Evolutionary conservation across 1,140 invertebrate species (phyloP), one percentile per base, ranked within the genome.

Genomic region (Dryas iulia): DNA sequence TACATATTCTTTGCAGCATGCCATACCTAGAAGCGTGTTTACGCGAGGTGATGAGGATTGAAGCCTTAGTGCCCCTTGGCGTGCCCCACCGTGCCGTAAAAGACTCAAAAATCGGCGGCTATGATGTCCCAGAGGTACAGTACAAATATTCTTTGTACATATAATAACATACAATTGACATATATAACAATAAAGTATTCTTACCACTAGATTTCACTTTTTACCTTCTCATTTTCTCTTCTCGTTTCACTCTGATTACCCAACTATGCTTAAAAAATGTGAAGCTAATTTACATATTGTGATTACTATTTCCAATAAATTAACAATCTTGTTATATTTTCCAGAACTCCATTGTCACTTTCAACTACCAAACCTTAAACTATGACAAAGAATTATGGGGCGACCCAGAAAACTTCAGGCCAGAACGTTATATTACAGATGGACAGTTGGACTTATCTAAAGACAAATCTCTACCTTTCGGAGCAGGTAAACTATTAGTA

Each of bases 391-490:
- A 92, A 0, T 71, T 93, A 0, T 97, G 96, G 94, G 92, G 93
- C 0, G 93, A 97, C 76, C 96, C 96, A 0, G 91, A 95, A 39
- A 87, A 91, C 21, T 97, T 96, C 73, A 89, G 93, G 1, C 96
- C 96, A 0, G 95, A 96, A 73, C 89, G 96, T 62, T 94, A 92
- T 70, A 78, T 94, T 4, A 81, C 81, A 2, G 66, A 93, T 33
- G 91, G 92, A 3, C 58, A 87, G 60, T 61, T 94, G 1, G 33
- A 81, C 31, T 56, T 88, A 6, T 83, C 82, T 24, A 80, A 69
- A 2, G 89, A 91, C 60, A 86, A 90, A 11, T 91, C 93, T 0
- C 72, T 95, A 14, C 92, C 94, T 0, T 95, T 95, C 80, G 94
- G 39, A 47, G 39, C 39, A 47, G 39, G 39, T 47, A 21, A 47